A percentile compares a stretch with the other conserved stretches of the same genome.
phyloP scores from a whole-genome alignment of 2,797 vertebrate genomes.

The Bryconaethiops microstoma region DNA sequence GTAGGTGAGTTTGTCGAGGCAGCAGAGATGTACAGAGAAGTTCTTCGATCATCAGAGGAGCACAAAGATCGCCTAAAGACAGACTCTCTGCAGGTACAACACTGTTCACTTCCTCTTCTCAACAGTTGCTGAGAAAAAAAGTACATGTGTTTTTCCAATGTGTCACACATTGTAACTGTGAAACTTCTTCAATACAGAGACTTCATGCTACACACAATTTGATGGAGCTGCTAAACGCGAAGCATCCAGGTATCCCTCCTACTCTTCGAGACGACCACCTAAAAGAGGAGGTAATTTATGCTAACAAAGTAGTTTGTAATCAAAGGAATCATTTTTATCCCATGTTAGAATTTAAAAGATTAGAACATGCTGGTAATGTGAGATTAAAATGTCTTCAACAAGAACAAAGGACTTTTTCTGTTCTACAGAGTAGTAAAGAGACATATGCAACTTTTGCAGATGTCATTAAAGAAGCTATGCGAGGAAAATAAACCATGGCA shows the following conservation, averaged over 20 bases:
- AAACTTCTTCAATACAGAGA: constrained; percentile 75
- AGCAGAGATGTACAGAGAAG: constrained; percentile 92
- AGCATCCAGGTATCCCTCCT: constrained; percentile 93
- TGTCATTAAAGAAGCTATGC: not conserved
- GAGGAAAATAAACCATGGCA: not conserved
- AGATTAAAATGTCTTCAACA: not conserved
- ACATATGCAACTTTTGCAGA: not conserved
- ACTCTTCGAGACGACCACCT: constrained; percentile 91
- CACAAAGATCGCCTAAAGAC: constrained; percentile 97
- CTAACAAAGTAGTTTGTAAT: not conserved
- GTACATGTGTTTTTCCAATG: not conserved
- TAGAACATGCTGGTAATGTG: not conserved
- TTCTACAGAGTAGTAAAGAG: not conserved
- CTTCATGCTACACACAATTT: constrained; percentile 98
- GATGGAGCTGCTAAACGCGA: constrained; percentile 90
- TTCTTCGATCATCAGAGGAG: constrained; percentile 96
- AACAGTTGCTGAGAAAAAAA: not conserved
- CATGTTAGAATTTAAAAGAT: not conserved
- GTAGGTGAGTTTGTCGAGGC: constrained; percentile 88
- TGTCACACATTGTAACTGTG: constrained; percentile 43
- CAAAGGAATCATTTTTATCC: not conserved
- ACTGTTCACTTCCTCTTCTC: constrained; percentile 18
- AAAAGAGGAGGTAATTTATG: constrained; percentile 86
- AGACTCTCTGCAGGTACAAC: constrained; percentile 91
- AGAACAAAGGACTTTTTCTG: not conserved